Evolutionary conservation across 2,113 vertebrate species (phyloP).

Genomic region (Quiscalus mexicanus): DNA sequence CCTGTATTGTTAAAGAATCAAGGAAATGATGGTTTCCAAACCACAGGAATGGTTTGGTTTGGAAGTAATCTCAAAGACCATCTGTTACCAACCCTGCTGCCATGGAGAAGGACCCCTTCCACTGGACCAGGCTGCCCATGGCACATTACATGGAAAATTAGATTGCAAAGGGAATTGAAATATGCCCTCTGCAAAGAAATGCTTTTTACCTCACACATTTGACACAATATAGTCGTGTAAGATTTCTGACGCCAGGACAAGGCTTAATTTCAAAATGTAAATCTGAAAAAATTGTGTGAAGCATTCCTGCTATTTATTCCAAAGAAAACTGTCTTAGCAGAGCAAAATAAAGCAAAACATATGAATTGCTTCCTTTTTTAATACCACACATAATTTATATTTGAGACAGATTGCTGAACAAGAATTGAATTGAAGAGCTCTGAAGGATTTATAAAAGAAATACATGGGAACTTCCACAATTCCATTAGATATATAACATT

Average conservation of each 20-base stretch:
- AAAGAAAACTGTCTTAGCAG: not conserved
- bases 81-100: not conserved
- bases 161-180: not conserved
- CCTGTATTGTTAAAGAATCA: not conserved
- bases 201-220: not conserved
- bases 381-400: not conserved
- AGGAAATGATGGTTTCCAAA: not conserved
- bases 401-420: conserved; percentile 18
- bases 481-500: not conserved
- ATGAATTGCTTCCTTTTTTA: not conserved
- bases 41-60: not conserved
- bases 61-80: not conserved
- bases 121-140: not conserved
- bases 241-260: not conserved
- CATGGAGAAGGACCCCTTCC: not conserved
- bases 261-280: not conserved
- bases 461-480: not conserved
- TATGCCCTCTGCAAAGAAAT: not conserved
- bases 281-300: not conserved
- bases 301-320: not conserved
- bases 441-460: not conserved
- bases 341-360: not conserved
- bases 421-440: not conserved
- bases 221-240: not conserved
- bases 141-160: not conserved